A percentile compares a stretch with the other conserved stretches of the same genome.
phyloP scores from a whole-genome alignment of 2,797 vertebrate genomes.

The Crypturellus tataupa region DNA sequence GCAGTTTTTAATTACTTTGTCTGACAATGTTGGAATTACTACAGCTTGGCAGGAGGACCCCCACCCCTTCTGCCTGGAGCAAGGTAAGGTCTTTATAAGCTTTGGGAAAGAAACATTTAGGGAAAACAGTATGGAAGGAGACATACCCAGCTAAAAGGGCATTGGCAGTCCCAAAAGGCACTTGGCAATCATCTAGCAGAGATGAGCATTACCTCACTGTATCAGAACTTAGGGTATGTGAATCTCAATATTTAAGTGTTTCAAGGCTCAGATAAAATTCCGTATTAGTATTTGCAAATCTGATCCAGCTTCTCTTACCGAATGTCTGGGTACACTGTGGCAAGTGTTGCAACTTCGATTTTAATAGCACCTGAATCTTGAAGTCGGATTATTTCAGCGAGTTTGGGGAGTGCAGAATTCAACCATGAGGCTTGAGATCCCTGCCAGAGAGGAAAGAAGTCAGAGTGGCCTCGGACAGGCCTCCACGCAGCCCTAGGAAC shows the following conservation, averaged over 20 bases:
- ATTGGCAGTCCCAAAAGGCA: no score
- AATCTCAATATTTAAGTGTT: background rate
- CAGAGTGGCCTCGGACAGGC: background rate
- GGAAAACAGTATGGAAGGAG: background rate
- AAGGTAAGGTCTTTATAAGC: background rate
- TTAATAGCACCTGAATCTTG: slow-evolving; percentile 86
- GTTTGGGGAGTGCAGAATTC: slow-evolving; percentile 75
- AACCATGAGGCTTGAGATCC: slow-evolving; percentile 82
- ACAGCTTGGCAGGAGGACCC: background rate
- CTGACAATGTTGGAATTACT: background rate
- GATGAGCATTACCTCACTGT: background rate
- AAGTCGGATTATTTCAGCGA: slow-evolving; percentile 86
- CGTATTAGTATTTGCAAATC: background rate
- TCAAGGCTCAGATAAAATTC: background rate
- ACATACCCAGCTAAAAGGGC: background rate
- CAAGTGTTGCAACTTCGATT: slow-evolving; percentile 86
- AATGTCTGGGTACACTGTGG: slow-evolving; percentile 85
- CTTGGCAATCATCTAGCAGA: background rate
- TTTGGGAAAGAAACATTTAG: background rate
- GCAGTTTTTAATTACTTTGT: background rate
- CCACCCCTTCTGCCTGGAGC: background rate
- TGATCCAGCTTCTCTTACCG: slow-evolving; percentile 79
- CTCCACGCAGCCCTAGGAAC: background rate
- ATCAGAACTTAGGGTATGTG: background rate
- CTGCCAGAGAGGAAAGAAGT: slow-evolving; percentile 67